A percentile compares a stretch with the other conserved stretches of the same genome.
Evolutionary conservation across 2,888 invertebrate genomes (phyloP).

Genomic region (Ectemnius cavifrons): DNA sequence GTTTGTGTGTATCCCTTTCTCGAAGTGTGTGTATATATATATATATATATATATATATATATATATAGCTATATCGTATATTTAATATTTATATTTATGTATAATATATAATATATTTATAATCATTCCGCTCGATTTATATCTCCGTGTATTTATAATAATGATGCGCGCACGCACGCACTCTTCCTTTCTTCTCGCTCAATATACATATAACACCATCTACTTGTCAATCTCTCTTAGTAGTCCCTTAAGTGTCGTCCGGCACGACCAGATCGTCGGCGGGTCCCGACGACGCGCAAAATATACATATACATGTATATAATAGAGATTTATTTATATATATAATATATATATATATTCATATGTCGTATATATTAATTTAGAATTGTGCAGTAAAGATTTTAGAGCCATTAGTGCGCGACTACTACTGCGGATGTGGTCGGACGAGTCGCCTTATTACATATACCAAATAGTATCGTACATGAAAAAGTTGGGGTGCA

Average conservation of each 20-base stretch:
- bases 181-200: constrained; percentile 4
- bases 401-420: constrained; percentile 72
- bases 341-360: constrained; percentile 38
- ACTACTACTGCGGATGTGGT: constrained; percentile 71
- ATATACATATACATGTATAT: constrained; percentile 48
- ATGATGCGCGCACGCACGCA: constrained; percentile 29
- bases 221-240: constrained; percentile 46
- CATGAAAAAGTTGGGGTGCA: constrained; percentile 33
- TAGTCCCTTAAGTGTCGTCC: constrained; percentile 38
- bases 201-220: constrained; percentile 47
- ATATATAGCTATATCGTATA: constrained; percentile 44
- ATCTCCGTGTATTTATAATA: constrained; percentile 56
- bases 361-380: constrained; percentile 62
- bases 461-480: constrained; percentile 25
- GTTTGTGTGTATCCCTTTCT: constrained; percentile 26
- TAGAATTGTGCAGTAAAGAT: constrained; percentile 73
- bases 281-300: constrained; percentile 39
- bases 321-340: constrained; percentile 38
- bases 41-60: constrained; percentile 52
- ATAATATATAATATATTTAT: constrained; percentile 7
- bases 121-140: constrained; percentile 4
- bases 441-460: constrained; percentile 53
- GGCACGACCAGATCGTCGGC: constrained; percentile 5
- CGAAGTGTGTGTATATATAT: constrained; percentile 30
- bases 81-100: constrained; percentile 41